A percentile compares a stretch with the other conserved stretches of the same genome.
Conservation (phyloP, 23 tunicate genomes). For the Botrylloides violaceus region DNA sequence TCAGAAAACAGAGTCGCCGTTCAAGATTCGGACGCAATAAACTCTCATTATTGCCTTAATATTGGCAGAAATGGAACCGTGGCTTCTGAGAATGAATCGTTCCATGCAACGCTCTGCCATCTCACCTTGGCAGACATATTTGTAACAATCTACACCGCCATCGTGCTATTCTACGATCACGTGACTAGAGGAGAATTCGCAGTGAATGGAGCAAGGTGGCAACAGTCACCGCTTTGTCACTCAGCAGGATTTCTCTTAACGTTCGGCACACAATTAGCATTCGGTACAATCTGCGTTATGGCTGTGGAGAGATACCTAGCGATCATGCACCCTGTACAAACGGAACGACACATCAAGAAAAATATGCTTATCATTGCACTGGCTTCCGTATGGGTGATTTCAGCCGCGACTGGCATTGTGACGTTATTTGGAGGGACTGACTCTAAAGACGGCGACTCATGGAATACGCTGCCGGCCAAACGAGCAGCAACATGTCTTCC, state of each 20-base stretch:
- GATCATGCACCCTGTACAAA: conserved; percentile 58
- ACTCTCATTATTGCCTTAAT: conserved; percentile 14
- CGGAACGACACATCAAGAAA: conserved; percentile 56
- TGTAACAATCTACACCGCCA: conserved; percentile 43
- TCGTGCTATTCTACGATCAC: conserved; percentile 45
- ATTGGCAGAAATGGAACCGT: not conserved
- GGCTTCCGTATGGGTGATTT: conserved; percentile 52
- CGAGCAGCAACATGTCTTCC: conserved; percentile 85
- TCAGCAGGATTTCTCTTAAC: conserved; percentile 66
- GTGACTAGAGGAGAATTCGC: conserved; percentile 41
- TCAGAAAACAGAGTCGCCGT: not conserved
- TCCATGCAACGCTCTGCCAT: conserved; percentile 60
- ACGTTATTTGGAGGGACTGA: conserved; percentile 55
- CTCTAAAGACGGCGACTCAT: not conserved
- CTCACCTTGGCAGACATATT: conserved; percentile 58
- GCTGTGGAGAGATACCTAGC: conserved; percentile 78
- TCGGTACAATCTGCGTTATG: conserved; percentile 52
- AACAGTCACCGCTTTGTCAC: conserved; percentile 54
- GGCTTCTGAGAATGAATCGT: conserved; percentile 10
- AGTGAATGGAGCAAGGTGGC: conserved; percentile 75
- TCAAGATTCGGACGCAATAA: conserved; percentile 8
- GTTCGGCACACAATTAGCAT: conserved; percentile 60
- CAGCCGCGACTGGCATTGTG: conserved; percentile 55
- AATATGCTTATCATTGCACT: conserved; percentile 25
- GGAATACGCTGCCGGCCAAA: conserved; percentile 31